Percentiles rank a stretch among this genome's conserved stretches.
Conservation (phyloP, 1,140 invertebrate species). For the Magallana angulata region DNA sequence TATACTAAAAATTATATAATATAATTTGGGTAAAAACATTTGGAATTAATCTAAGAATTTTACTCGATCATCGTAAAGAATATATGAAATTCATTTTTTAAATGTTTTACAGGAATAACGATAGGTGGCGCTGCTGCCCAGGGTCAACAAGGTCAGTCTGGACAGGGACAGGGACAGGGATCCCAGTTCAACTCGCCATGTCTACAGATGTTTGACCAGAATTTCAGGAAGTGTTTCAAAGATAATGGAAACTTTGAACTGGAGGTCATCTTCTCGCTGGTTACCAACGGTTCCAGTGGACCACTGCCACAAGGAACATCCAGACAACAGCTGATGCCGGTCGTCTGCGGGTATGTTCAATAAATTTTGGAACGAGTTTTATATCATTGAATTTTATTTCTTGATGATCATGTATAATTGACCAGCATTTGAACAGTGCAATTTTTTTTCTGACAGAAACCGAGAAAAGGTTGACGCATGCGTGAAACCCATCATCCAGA, state of each 20-base stretch:
- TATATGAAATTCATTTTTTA: too few relatives aligned
- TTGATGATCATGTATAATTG: too few relatives aligned
- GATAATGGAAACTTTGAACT: constrained; percentile 53
- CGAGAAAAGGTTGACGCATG: constrained; percentile 41
- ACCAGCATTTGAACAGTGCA: too few relatives aligned
- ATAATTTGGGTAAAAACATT: too few relatives aligned
- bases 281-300: constrained; percentile 57
- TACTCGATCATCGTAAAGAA: too few relatives aligned
- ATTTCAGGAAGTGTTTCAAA: constrained; percentile 55
- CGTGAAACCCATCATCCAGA: constrained; percentile 48
- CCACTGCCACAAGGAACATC: constrained; percentile 47
- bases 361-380: not conserved
- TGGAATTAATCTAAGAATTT: too few relatives aligned
- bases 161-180: constrained; percentile 9
- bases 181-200: constrained; percentile 56
- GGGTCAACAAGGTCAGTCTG: constrained; percentile 31
- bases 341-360: constrained; percentile 47
- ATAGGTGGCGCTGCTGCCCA: not conserved
- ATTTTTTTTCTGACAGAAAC: constrained; percentile 7
- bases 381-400: too few relatives aligned
- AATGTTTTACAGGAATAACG: not conserved
- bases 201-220: constrained; percentile 51
- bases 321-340: constrained; percentile 23
- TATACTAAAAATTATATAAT: too few relatives aligned
- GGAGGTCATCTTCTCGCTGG: constrained; percentile 53